Evolutionary conservation across 64 coral and sea anemone species (phyloP).

Genomic region (Trachythela sp.): DNA sequence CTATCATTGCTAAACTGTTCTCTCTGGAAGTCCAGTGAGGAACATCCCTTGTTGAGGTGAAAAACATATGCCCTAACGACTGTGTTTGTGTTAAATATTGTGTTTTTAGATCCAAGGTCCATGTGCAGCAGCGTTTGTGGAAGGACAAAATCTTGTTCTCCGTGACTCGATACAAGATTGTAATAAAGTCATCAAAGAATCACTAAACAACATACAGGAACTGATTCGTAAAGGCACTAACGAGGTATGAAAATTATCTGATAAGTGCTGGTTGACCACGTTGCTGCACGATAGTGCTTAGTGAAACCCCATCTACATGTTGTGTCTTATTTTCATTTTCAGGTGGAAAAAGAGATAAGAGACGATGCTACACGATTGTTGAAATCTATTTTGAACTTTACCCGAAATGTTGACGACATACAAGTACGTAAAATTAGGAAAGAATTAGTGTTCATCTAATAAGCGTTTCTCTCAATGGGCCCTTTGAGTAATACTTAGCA

Average conservation of each 20-base stretch:
- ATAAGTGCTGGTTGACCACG: background rate
- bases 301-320: background rate
- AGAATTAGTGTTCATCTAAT: no score
- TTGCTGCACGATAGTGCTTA: no score
- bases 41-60: no score
- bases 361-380: background rate
- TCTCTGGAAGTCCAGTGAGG: no score
- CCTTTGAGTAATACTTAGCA: no score
- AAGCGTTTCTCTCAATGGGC: no score
- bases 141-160: conserved; percentile 9
- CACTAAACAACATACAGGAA: background rate
- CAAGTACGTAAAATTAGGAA: background rate
- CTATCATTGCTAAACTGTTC: no score
- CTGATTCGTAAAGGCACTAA: background rate
- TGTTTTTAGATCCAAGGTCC: background rate
- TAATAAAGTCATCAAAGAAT: background rate
- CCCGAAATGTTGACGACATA: background rate
- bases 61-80: no score
- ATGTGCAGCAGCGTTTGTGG: conserved; percentile 7
- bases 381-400: conserved; percentile 12
- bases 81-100: no score
- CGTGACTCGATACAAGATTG: background rate
- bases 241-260: background rate
- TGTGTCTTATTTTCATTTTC: background rate
- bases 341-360: conserved; percentile 1